Evolutionary conservation across 2,797 vertebrate species (phyloP).

Genomic region (Malacoraja senta): DNA sequence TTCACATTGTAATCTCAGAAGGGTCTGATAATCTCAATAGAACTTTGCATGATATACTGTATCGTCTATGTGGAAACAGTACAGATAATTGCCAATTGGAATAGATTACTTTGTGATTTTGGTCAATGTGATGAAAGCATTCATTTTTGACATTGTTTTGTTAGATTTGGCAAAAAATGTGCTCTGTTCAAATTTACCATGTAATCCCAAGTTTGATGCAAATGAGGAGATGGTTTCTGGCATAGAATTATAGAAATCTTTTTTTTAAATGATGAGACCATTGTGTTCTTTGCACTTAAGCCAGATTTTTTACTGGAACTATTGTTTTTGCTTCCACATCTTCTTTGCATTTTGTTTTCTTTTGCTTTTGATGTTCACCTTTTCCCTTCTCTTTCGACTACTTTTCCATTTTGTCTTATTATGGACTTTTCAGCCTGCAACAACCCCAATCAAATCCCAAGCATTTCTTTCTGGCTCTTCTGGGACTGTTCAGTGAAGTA

Average conservation of each 20-base stretch:
- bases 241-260: neutral
- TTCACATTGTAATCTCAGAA: neutral
- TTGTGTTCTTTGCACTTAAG: neutral
- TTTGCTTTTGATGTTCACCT: neutral
- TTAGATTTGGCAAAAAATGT: too few relatives aligned
- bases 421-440: neutral
- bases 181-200: neutral
- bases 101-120: neutral
- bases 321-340: neutral
- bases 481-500: neutral
- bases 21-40: neutral
- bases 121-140: neutral
- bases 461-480: neutral
- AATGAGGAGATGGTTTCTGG: neutral
- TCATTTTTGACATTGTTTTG: too few relatives aligned
- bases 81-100: neutral
- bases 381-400: neutral
- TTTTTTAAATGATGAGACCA: neutral
- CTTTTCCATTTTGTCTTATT: neutral
- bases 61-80: neutral
- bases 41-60: neutral
- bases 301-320: neutral
- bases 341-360: neutral
- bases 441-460: neutral
- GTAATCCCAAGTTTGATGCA: neutral